Evolutionary conservation across 2,888 invertebrate genomes (phyloP), one percentile per base, ranked within the genome.

Genomic region (Leptogaster cylindrica): DNA sequence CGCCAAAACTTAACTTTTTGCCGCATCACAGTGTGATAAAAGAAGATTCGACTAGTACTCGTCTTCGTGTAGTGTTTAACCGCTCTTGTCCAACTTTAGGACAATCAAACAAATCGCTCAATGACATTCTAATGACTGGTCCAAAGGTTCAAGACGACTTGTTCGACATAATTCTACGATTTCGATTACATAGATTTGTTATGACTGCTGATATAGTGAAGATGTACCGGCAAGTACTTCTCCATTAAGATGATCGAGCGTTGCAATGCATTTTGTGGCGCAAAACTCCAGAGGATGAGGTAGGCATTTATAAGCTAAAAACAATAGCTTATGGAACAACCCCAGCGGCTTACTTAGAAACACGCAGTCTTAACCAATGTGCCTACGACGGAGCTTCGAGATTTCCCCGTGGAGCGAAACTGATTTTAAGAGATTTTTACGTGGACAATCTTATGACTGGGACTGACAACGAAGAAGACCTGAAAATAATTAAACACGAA

Each of bases 371-470:
- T 31, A 6, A 31, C 10, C 31, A 31, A 31, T 31, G 6, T 6
- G 31, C 31, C 10, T 1, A 8, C 6, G 31, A 1, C 7, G 31
- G 10, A 1, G 7, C 6, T 8, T 6, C 6, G 1, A 6, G 1
- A 31, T 10, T 31, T 31, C 31, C 31, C 10, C 6, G 6, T 10
- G 31, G 31, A 8, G 1, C 31, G 31, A 31, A n/a, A n/a, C n/a
- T n/a, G n/a, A n/a, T n/a, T n/a, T n/a, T n/a, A n/a, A n/a, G n/a
- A n/a, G 16, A 46, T 10, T 66, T 58, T 16, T 52, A 66, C 12
- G 27, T 66, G 2, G 66, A 66, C 25, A 46, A 66, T 14, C 10
- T 66, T 1, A 33, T 66, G 12, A 27, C 66, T 10, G 52, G 66
- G 3, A 28, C n/a, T 8, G 16, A 66, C 18, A 18, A 41, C 16